phyloP scores from a whole-genome alignment of 2,888 invertebrate species.

The Scaptomyza flava region DNA sequence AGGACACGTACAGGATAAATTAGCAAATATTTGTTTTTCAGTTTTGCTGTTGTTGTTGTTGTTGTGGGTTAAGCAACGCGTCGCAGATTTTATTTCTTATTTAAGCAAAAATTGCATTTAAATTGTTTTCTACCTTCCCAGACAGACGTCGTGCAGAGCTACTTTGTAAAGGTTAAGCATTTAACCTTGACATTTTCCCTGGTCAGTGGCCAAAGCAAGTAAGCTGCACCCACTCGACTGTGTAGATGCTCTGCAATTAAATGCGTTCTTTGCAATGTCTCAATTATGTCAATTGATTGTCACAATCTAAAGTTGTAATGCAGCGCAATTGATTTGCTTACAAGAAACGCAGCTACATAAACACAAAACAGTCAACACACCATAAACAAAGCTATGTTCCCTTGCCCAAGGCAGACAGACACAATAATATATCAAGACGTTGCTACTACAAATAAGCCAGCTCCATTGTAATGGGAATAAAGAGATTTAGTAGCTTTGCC shows the following conservation, averaged over 20 bases:
- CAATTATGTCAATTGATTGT: conserved; percentile 79
- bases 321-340: conserved; percentile 37
- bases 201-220: conserved; percentile 44
- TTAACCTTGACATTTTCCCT: conserved; percentile 77
- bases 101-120: conserved; percentile 80
- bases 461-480: conserved; percentile 66
- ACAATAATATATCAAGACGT: conserved; percentile 77
- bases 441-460: conserved; percentile 69
- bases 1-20: conserved; percentile 82
- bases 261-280: conserved; percentile 74
- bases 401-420: conserved; percentile 22
- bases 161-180: conserved; percentile 66
- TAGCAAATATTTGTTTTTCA: conserved; percentile 81
- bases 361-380: conserved; percentile 67
- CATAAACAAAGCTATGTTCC: conserved; percentile 59
- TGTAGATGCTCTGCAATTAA: conserved; percentile 41
- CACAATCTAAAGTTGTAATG: conserved; percentile 48
- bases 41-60: conserved; percentile 36
- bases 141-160: conserved; percentile 45
- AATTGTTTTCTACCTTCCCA: conserved; percentile 63
- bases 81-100: conserved; percentile 76
- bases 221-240: conserved; percentile 4
- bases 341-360: conserved; percentile 47
- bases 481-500: conserved; percentile 76
- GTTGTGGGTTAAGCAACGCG: conserved; percentile 42